Conservation (phyloP, 2,888 invertebrate genomes). For the Pandemis heparana region DNA sequence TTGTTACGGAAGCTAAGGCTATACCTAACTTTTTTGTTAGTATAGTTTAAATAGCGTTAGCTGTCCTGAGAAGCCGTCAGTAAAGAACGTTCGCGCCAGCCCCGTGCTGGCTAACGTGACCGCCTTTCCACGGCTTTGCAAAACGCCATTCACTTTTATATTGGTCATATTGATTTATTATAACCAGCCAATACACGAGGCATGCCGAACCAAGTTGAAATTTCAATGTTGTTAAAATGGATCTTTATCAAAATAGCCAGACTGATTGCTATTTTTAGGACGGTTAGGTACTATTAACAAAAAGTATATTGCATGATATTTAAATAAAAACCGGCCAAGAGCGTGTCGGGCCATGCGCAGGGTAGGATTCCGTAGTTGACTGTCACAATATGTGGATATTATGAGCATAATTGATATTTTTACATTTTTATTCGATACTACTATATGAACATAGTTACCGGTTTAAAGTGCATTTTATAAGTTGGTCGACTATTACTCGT, state of each 20-base stretch:
- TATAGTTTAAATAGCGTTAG: background rate
- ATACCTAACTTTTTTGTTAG: background rate
- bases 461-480: too few species aligned
- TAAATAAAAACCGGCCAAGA: too few species aligned
- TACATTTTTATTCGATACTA: too few species aligned
- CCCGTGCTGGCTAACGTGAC: slow-evolving; percentile 45
- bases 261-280: too few species aligned
- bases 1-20: background rate
- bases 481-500: too few species aligned
- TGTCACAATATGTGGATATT: too few species aligned
- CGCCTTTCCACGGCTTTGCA: background rate
- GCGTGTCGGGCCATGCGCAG: too few species aligned
- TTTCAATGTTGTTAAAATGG: background rate
- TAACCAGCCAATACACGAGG: background rate
- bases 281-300: too few species aligned
- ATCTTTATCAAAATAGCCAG: background rate
- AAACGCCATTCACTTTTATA: background rate
- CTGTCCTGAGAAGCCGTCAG: background rate
- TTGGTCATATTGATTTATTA: background rate
- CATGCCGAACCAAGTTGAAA: background rate
- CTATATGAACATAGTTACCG: too few species aligned
- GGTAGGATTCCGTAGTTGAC: too few species aligned
- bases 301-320: too few species aligned
- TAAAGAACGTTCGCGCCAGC: background rate
- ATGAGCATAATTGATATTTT: too few species aligned